These are phyloP conservation scores for Andrena praecox DNA, from an alignment of 2,888 invertebrate genomes.

Conservation along the genomic window DNA sequence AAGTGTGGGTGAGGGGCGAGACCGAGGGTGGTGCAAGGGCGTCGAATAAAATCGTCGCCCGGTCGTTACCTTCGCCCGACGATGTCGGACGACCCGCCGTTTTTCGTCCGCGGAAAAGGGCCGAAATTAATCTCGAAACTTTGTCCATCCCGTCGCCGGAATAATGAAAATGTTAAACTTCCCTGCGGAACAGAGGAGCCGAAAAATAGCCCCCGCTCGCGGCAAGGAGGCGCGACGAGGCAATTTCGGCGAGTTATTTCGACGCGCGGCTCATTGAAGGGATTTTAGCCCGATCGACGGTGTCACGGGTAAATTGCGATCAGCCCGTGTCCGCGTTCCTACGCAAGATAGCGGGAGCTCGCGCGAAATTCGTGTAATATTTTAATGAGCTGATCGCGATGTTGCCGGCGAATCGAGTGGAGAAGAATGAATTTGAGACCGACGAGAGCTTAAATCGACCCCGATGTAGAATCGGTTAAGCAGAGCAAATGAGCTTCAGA, in stretches of 20 bases:
- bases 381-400: too few relatives aligned
- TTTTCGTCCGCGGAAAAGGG: constrained; percentile 19
- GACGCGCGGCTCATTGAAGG: constrained; percentile 1
- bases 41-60: constrained; percentile 51
- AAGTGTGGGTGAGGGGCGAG: neutral
- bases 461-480: neutral
- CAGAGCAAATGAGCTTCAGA: neutral
- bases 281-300: constrained; percentile 5
- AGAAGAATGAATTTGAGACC: too few relatives aligned
- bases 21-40: neutral
- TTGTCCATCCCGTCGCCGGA: constrained; percentile 8
- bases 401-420: too few relatives aligned
- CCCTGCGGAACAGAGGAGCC: neutral
- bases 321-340: constrained; percentile 4
- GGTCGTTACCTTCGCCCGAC: constrained; percentile 1
- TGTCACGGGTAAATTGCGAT: constrained; percentile 18
- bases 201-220: neutral
- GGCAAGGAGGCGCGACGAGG: neutral
- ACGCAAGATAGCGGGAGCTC: neutral
- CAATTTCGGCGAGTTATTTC: constrained; percentile 25
- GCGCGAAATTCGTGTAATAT: neutral
- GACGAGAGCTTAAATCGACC: neutral
- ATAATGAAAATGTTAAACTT: constrained; percentile 21
- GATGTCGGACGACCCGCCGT: neutral
- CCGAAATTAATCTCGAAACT: constrained; percentile 50